Conservation (phyloP, 2,113 vertebrate species). For the Urocynchramus pylzowi region DNA sequence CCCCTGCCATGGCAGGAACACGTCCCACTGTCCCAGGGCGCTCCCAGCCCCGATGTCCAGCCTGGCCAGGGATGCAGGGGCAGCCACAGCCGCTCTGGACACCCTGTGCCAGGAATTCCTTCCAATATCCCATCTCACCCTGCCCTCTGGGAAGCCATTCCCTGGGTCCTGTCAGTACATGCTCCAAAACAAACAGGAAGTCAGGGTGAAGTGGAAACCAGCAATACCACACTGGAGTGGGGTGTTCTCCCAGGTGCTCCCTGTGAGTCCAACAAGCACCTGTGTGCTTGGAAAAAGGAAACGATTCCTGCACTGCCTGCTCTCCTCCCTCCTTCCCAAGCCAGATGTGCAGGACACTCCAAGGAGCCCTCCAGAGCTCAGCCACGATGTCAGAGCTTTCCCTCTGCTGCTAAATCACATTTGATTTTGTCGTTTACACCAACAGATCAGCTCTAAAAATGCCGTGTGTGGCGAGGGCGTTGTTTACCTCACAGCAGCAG, state of each 20-base stretch:
- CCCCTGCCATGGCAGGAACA: not conserved
- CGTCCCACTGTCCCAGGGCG: not conserved
- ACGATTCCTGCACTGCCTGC: fast-evolving
- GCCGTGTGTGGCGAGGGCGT: not conserved
- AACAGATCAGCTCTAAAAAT: not conserved
- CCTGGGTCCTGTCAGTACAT: not conserved
- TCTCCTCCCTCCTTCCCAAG: not conserved
- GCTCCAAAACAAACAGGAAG: not conserved
- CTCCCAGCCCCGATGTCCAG: not conserved
- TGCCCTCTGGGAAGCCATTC: not conserved
- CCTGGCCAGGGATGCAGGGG: not conserved
- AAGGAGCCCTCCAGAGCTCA: not conserved
- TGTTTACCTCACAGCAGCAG: not conserved
- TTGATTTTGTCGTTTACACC: not conserved
- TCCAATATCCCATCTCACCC: fast-evolving
- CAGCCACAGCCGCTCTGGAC: not conserved
- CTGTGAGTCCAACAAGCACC: fast-evolving
- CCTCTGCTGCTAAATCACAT: not conserved
- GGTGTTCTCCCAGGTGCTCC: not conserved
- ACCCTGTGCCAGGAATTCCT: not conserved
- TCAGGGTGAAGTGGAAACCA: not conserved
- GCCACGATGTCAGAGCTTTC: not conserved
- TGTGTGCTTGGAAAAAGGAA: fast-evolving
- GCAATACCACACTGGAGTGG: fast-evolving
- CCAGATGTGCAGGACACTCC: not conserved